phyloP scores from a whole-genome alignment of 2,113 vertebrate species.

The Cygnus atratus region DNA sequence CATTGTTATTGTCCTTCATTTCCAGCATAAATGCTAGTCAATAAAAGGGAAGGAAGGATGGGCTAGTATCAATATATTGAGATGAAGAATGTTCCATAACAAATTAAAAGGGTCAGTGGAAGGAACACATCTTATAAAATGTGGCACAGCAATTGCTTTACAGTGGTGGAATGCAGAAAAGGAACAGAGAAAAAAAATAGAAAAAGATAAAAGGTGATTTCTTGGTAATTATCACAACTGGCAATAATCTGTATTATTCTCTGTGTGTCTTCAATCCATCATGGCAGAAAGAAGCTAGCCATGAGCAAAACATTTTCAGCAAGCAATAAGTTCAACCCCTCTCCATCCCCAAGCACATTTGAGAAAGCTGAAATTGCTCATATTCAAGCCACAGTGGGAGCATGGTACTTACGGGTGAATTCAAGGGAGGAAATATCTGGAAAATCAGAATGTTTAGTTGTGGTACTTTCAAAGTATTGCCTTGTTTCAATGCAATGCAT shows the following conservation, averaged over 20 bases:
- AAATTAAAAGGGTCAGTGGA: neutral
- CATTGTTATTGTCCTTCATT: neutral
- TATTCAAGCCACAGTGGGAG: neutral
- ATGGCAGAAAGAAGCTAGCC: neutral
- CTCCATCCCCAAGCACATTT: neutral
- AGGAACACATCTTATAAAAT: neutral
- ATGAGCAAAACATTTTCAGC: neutral
- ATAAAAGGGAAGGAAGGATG: neutral
- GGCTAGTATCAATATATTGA: neutral
- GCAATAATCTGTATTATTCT: neutral
- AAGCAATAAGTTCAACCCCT: neutral
- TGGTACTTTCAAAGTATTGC: neutral
- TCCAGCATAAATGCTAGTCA: neutral
- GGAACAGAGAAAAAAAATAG: fast-evolving
- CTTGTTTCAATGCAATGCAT: neutral
- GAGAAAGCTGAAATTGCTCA: neutral
- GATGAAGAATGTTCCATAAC: neutral
- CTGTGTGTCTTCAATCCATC: neutral
- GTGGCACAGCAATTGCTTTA: fast-evolving
- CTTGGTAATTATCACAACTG: neutral
- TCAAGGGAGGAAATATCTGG: neutral
- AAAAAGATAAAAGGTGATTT: neutral
- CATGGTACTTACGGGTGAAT: neutral
- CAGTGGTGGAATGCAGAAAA: neutral
- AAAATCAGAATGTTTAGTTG: neutral